Evolutionary conservation across 2,888 invertebrate species (phyloP).

Genomic region (Salpingus planirostris): DNA sequence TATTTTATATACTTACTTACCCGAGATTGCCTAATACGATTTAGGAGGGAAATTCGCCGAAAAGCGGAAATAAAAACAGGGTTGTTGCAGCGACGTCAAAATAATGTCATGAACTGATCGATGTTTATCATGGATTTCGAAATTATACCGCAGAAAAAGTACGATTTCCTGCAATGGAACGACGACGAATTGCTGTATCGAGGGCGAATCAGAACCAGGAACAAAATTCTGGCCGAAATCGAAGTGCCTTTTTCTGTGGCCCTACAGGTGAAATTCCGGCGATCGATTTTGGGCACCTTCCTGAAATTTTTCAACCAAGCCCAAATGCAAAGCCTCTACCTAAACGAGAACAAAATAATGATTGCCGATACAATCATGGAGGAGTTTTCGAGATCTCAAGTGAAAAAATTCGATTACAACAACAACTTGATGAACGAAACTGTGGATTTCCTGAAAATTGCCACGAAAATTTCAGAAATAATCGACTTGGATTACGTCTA

Average conservation of each 20-base stretch:
- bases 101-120: no score
- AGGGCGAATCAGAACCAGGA: constrained; percentile 6
- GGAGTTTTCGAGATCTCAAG: constrained; percentile 17
- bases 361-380: constrained; percentile 19
- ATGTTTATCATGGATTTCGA: no score
- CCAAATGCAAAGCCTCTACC: constrained; percentile 22
- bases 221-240: constrained; percentile 4
- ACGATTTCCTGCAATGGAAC: constrained; percentile 10
- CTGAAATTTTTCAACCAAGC: constrained; percentile 23
- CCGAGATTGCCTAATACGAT: no score
- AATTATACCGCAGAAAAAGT: neutral
- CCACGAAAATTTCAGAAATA: constrained; percentile 21
- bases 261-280: constrained; percentile 18
- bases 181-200: constrained; percentile 10
- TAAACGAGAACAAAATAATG: constrained; percentile 24
- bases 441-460: constrained; percentile 21
- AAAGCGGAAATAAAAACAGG: no score
- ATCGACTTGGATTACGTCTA: constrained; percentile 26
- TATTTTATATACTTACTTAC: no score
- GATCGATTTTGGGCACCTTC: constrained; percentile 27
- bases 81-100: no score
- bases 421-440: constrained; percentile 25
- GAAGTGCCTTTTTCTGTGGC: constrained; percentile 20
- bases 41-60: no score
- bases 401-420: constrained; percentile 17